These are phyloP conservation scores for Spicauda simplicius DNA, from an alignment of 2,888 invertebrate species.

Conservation along the genomic window DNA sequence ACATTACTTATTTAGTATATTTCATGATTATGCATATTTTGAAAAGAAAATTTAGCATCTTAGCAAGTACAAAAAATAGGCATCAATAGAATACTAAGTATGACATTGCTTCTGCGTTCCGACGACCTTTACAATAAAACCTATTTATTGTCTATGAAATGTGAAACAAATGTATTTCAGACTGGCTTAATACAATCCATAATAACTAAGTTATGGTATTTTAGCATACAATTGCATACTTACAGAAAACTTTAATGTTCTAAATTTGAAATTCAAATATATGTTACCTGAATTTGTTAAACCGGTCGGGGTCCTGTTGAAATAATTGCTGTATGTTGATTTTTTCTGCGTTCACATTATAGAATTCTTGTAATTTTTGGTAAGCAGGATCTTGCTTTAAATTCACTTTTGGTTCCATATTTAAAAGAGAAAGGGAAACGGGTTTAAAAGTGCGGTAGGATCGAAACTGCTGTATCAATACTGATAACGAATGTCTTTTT, in stretches of 20 bases:
- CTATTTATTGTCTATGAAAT: neutral
- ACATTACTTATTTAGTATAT: no score
- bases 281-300: constrained; percentile 94
- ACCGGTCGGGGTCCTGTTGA: constrained; percentile 91
- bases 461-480: constrained; percentile 54
- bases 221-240: neutral
- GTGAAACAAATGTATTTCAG: neutral
- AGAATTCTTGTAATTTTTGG: constrained; percentile 91
- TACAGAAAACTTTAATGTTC: neutral
- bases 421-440: constrained; percentile 52
- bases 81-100: neutral
- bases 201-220: neutral
- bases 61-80: neutral
- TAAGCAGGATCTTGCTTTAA: constrained; percentile 87
- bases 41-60: neutral
- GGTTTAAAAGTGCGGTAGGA: constrained; percentile 47
- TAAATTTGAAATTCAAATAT: constrained; percentile 3
- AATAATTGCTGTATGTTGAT: constrained; percentile 94
- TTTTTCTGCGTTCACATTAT: constrained; percentile 88
- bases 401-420: constrained; percentile 76
- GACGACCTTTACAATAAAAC: constrained; percentile 60
- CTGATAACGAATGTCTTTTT: constrained; percentile 75
- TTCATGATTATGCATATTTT: no score
- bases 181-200: neutral
- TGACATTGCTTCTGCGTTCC: constrained; percentile 44